Evolutionary conservation across 2,797 vertebrate genomes (phyloP).

Genomic region (Miichthys miiuy): DNA sequence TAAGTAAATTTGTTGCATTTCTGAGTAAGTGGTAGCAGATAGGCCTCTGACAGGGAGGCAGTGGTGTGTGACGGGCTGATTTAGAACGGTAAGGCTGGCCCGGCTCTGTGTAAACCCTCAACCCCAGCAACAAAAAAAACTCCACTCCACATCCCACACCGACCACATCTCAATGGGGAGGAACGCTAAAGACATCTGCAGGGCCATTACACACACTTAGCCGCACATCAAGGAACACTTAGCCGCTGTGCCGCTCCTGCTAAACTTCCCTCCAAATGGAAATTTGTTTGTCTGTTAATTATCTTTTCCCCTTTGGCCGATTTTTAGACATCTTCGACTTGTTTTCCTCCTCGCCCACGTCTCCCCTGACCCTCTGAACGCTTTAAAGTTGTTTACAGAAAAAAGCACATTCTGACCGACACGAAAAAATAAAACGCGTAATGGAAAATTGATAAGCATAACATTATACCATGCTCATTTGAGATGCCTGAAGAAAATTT

Average conservation of each 20-base stretch:
- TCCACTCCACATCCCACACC: slow-evolving; percentile 57
- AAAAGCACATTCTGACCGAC: slow-evolving; percentile 23
- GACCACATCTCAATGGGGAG: slow-evolving; percentile 66
- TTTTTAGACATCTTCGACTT: slow-evolving; percentile 32
- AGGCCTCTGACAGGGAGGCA: slow-evolving; percentile 73
- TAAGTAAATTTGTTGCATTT: slow-evolving; percentile 86
- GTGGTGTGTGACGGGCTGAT: slow-evolving; percentile 76
- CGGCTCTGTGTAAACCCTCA: slow-evolving; percentile 50
- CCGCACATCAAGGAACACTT: slow-evolving; percentile 68
- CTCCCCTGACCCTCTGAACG: slow-evolving; percentile 8
- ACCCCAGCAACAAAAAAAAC: slow-evolving; percentile 51
- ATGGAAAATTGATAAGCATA: slow-evolving; percentile 65
- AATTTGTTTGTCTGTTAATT: slow-evolving; percentile 56
- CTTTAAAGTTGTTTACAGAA: slow-evolving; percentile 58
- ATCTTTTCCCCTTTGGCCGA: slow-evolving; percentile 22
- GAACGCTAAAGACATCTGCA: slow-evolving; percentile 74
- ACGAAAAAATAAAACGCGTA: slow-evolving; percentile 43
- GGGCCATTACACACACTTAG: slow-evolving; percentile 74
- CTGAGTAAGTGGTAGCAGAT: slow-evolving; percentile 90
- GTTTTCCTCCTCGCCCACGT: not conserved
- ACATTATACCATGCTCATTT: slow-evolving; percentile 40
- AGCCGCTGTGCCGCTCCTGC: slow-evolving; percentile 58
- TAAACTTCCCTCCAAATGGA: slow-evolving; percentile 49
- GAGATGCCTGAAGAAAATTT: slow-evolving; percentile 31
- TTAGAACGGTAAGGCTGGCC: slow-evolving; percentile 58